Conservation (phyloP, 2,797 vertebrate species). For the Malurus leucopterus region DNA sequence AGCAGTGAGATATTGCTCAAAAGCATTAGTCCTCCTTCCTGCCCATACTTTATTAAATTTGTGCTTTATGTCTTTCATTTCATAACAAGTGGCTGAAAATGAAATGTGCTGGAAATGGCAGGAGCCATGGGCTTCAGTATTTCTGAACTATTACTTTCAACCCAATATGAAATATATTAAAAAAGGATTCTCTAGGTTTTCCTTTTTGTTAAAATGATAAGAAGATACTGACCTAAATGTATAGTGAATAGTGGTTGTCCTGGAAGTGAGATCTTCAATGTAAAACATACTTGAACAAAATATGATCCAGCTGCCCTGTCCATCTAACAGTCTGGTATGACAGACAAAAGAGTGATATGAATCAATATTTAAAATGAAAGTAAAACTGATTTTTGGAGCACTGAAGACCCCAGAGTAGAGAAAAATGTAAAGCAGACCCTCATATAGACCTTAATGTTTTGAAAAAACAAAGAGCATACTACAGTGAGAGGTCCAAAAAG, state of each 20-base stretch:
- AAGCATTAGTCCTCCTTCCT: not conserved
- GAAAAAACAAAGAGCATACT: not conserved
- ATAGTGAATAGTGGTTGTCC: not conserved
- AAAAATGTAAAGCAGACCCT: not conserved
- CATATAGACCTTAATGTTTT: not conserved
- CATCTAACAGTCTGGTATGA: not conserved
- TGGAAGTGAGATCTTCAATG: not conserved
- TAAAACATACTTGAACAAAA: not conserved
- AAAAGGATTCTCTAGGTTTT: not conserved
- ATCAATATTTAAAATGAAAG: not conserved
- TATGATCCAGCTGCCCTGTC: not conserved
- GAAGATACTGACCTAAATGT: not conserved
- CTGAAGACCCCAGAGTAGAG: not conserved
- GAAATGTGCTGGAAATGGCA: not conserved
- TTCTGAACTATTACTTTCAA: conserved; percentile 2
- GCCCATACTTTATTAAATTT: not conserved
- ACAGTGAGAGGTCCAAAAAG: not conserved
- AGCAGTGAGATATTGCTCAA: not conserved
- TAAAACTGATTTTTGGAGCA: not conserved
- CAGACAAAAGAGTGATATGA: not conserved
- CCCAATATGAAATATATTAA: not conserved
- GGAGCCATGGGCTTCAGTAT: not conserved
- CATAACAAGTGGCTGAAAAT: not conserved
- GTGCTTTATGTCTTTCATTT: not conserved
- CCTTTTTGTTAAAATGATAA: not conserved